Conservation (phyloP, 1,140 invertebrate genomes). For the Cotesia typhae region DNA sequence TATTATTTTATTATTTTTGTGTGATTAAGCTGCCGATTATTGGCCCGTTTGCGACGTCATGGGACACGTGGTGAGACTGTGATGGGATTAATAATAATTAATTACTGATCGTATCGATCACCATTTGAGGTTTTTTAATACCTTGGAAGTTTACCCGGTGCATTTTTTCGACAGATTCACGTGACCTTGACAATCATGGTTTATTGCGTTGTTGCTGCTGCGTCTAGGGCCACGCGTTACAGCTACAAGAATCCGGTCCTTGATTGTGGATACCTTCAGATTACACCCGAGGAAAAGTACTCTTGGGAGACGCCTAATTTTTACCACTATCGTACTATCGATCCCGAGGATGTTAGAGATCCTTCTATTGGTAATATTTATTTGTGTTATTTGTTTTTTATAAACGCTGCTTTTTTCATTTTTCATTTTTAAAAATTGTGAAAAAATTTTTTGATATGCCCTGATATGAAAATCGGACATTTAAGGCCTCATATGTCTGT, state of each 20-base stretch:
- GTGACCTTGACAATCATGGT: constrained; percentile 24
- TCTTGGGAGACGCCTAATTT: constrained; percentile 27
- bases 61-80: constrained; percentile 32
- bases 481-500: too few species aligned
- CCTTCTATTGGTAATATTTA: constrained; percentile 35
- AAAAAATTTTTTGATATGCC: too few species aligned
- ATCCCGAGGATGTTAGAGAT: constrained; percentile 33
- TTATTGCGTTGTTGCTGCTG: neutral
- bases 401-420: too few species aligned
- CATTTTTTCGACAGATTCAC: constrained; percentile 28
- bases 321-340: constrained; percentile 36
- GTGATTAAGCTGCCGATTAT: too few species aligned
- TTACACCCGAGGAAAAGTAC: constrained; percentile 28
- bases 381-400: neutral
- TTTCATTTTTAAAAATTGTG: too few species aligned
- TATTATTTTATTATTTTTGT: neutral
- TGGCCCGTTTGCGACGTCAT: constrained; percentile 5
- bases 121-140: neutral
- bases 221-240: constrained; percentile 5
- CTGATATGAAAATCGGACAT: too few species aligned
- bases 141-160: constrained; percentile 20
- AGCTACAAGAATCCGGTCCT: constrained; percentile 20
- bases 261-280: constrained; percentile 24
- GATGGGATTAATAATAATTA: neutral
- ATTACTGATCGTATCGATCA: constrained; percentile 5